These are phyloP conservation scores for Epirrhoe tristata DNA, from an alignment of 2,888 invertebrate genomes.

Conservation along the genomic window DNA sequence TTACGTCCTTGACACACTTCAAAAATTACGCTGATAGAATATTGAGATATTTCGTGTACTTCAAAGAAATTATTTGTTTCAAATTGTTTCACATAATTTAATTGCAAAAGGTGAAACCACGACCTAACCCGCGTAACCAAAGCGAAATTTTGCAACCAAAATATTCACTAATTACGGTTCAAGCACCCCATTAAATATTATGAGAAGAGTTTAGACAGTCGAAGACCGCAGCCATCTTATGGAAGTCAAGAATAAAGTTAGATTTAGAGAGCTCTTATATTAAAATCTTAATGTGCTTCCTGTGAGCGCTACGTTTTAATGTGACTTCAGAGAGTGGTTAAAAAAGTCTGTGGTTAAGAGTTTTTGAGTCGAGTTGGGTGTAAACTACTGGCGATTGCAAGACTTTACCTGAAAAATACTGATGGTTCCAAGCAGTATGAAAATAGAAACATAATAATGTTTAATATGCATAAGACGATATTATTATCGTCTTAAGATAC, in stretches of 20 bases:
- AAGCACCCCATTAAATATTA: conserved; percentile 20
- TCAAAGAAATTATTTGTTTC: conserved; percentile 3
- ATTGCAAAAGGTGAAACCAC: conserved; percentile 9
- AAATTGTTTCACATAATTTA: conserved; percentile 3
- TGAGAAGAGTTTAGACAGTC: conserved; percentile 15
- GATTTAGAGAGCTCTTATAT: background rate
- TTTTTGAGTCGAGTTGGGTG: background rate
- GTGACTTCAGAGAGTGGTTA: background rate
- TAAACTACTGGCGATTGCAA: background rate
- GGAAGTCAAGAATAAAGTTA: conserved; percentile 2
- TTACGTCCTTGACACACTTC: too few relatives aligned
- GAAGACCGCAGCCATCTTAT: conserved; percentile 4
- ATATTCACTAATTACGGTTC: conserved; percentile 21
- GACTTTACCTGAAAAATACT: too few relatives aligned
- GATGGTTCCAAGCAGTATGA: too few relatives aligned
- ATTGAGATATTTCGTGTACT: background rate
- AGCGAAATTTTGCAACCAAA: conserved; percentile 13
- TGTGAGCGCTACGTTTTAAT: background rate
- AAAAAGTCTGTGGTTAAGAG: background rate
- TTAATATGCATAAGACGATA: too few relatives aligned
- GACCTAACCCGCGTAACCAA: conserved; percentile 1
- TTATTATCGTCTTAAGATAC: too few relatives aligned
- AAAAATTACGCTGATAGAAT: too few relatives aligned
- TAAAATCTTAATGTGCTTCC: background rate
- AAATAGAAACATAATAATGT: too few relatives aligned